A percentile compares a stretch with the other conserved stretches of the same genome.
These are phyloP conservation scores for Ceratitis capitata DNA, from an alignment of 1,140 invertebrate genomes.

Conservation along the genomic window DNA sequence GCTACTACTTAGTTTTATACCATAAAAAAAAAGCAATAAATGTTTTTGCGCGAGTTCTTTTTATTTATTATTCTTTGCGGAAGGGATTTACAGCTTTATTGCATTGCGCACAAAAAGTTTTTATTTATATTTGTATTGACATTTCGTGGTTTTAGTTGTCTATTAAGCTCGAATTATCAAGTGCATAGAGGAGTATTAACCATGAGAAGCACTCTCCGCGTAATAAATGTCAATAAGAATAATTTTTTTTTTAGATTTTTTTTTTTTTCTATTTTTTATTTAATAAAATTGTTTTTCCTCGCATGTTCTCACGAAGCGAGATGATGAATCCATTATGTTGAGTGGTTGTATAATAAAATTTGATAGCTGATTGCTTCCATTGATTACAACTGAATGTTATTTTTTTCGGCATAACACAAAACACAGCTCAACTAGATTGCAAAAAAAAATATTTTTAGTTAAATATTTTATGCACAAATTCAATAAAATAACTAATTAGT, in stretches of 20 bases:
- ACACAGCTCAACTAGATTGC: background rate
- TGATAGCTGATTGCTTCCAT: background rate
- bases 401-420: background rate
- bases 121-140: background rate
- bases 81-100: background rate
- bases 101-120: background rate
- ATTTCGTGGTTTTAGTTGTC: background rate
- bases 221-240: background rate
- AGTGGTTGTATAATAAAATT: background rate
- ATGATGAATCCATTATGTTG: constrained; percentile 18
- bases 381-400: background rate
- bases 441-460: too few relatives aligned
- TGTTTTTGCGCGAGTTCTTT: background rate
- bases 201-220: background rate
- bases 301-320: background rate
- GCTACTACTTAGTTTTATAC: background rate
- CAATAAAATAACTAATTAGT: background rate
- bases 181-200: background rate
- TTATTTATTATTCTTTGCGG: background rate
- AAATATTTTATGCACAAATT: background rate
- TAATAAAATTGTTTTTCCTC: too few relatives aligned
- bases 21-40: background rate
- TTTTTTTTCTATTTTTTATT: too few relatives aligned
- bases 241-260: too few relatives aligned
- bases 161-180: constrained; percentile 17